Base-by-base conservation (phyloP, 1,140 invertebrate genomes). In the Drosophila pachea region DNA sequence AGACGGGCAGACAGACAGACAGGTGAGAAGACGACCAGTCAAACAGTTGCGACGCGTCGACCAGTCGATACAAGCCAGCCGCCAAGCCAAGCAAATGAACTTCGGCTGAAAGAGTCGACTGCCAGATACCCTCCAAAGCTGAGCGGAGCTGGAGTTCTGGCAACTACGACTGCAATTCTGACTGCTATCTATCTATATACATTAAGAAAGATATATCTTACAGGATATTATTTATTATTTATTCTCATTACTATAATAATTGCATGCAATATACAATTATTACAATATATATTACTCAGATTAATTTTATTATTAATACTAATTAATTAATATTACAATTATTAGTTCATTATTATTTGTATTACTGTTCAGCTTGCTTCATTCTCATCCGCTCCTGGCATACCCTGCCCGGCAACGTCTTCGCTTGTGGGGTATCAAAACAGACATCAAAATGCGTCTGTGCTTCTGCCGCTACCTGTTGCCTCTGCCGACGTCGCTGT, bases 401-500 rank as follows among this genome's bases (percentile, higher is more conserved):
- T 45, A 40, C 14, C 14, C 31, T 9, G 7, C 14, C 42, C 2
- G 5, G 12, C 8, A 3, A 6, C 1, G 45, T 11, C 7, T 33
- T 33, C 14, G 14, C 1, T 47, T 50, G 52, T 53, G 40, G 61
- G 53, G 67, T 52, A 69, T 58, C n/a, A 22, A 33, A 38, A 40
- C 40, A 40, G 45, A 56, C 52, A 45, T 54, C 55, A 67, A 58
- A 36, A 58, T 64, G 53, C 56, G 58, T 53, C 61, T 61, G 22
- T 62, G 47, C 12, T 62, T 49, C 64, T 60, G 43, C 14, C 32
- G 60, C 36, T 22, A 33, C 31, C 31, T 31, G 22, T 7, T 43
- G 53, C 38, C 12, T 33, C 49, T 52, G 48, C 22, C 29, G 12
- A 11, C 36, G 47, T 16, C 38, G 36, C 29, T 16, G 40, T 14